Evolutionary conservation across 2,113 vertebrate genomes (phyloP).

Genomic region (Trematocara macrostoma): DNA sequence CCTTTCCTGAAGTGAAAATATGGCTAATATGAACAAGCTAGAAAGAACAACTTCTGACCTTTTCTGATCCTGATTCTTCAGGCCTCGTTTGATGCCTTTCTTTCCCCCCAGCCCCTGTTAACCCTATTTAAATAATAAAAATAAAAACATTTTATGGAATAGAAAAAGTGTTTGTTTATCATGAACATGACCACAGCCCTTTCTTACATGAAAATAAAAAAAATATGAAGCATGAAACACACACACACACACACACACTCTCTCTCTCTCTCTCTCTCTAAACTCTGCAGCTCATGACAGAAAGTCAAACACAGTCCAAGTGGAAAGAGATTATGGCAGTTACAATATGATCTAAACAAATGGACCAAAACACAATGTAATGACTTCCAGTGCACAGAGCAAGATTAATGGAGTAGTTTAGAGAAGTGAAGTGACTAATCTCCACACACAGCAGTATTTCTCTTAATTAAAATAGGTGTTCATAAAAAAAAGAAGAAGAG

Average conservation of each 20-base stretch:
- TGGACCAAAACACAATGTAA: constrained; percentile 10
- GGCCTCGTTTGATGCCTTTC: neutral
- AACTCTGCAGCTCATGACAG: neutral
- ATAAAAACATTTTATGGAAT: neutral
- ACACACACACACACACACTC: neutral
- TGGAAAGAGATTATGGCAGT: neutral
- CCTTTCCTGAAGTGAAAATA: neutral
- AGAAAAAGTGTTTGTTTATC: neutral
- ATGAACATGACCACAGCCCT: neutral
- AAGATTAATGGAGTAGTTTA: constrained; percentile 30
- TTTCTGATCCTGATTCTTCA: neutral
- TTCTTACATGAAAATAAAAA: neutral
- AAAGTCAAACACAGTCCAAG: neutral
- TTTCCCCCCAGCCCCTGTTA: neutral
- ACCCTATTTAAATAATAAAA: neutral
- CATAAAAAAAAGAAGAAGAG: neutral
- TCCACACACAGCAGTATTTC: neutral
- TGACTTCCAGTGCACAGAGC: neutral
- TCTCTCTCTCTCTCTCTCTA: neutral
- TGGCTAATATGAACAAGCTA: neutral
- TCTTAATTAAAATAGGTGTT: constrained; percentile 31
- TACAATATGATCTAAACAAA: constrained; percentile 32
- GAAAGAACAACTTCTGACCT: neutral
- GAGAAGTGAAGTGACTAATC: constrained; percentile 19
- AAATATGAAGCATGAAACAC: neutral